Evolutionary conservation across 1,140 invertebrate species (phyloP).

Genomic region (Hylaeus anthracinus): DNA sequence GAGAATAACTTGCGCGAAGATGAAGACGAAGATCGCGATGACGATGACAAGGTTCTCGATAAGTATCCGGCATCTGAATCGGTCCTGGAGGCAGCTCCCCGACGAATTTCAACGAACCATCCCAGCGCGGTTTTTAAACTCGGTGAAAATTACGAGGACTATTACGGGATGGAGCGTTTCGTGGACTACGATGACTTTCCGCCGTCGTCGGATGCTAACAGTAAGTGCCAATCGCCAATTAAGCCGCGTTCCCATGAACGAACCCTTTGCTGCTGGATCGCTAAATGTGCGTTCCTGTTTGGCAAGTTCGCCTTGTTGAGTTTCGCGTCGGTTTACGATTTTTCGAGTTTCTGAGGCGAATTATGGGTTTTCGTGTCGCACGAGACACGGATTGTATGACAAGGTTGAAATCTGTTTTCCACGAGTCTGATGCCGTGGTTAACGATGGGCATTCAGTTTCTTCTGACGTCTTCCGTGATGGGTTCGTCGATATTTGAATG

Average conservation of each 20-base stretch:
- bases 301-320: constrained; percentile 4
- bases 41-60: not conserved
- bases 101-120: not conserved
- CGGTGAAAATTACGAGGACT: too few relatives aligned
- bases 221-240: constrained; percentile 54
- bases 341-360: not conserved
- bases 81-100: not conserved
- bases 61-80: too few relatives aligned
- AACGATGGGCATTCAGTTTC: too few relatives aligned
- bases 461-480: too few relatives aligned
- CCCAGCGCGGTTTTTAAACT: too few relatives aligned
- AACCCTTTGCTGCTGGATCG: not conserved
- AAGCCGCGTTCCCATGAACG: constrained; percentile 17
- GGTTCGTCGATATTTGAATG: too few relatives aligned
- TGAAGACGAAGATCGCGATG: not conserved
- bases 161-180: constrained; percentile 7
- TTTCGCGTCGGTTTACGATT: constrained; percentile 19
- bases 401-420: too few relatives aligned
- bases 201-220: constrained; percentile 50
- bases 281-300: not conserved
- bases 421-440: too few relatives aligned
- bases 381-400: too few relatives aligned
- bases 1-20: not conserved
- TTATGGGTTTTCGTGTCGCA: too few relatives aligned
- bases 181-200: constrained; percentile 59